Base-by-base conservation (phyloP, 2,888 invertebrate species). In the Pristionchus japonicus region DNA sequence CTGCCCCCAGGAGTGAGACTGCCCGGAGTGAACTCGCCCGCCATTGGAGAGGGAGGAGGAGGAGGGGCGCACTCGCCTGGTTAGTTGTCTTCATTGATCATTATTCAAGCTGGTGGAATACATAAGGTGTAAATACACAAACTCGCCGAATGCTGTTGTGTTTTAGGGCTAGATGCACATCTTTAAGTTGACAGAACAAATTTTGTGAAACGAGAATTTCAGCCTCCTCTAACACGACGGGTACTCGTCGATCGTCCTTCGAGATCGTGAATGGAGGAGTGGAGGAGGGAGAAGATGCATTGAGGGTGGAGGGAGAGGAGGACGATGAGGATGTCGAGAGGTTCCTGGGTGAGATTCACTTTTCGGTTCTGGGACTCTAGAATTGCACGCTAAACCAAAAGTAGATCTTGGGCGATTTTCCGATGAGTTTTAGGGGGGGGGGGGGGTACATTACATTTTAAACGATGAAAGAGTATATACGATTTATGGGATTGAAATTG, bases 1-100 rank as follows among this genome's bases (percentile, higher is more conserved):
- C 89, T 90, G 17, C 91, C 91, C n/a, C 92, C 92, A 3, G 91
- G 91, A 74, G 87, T 87, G 40, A 34, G 77, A 43, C 61, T 87
- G 40, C 77, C 87, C 1, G 77, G 77, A 57, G 87, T 87, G 27
- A 87, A 87, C 27, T 77, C 49, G 27, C 43, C 86, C 20, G 34
- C 70, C 2, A 23, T 49, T 47, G 86, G 47, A 37, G 52, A 37
- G 27, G 23, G 31, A 1, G 49, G 49, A 49, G 86, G 86, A 70
- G 70, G 47, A 49, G 86, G 86, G 31, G 49, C 37, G 1, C 86
- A 86, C 70, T 86, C 86, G 23, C 86, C 86, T 23, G 49, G 86
- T 70, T 20, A 49, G 70, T 43, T 34, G n/a, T n/a, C n/a, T n/a
- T n/a, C n/a, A n/a, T n/a, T n/a, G n/a, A n/a, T n/a, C n/a, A n/a